Base-by-base conservation (phyloP, 2,888 invertebrate species). In the Phortica okadai region DNA sequence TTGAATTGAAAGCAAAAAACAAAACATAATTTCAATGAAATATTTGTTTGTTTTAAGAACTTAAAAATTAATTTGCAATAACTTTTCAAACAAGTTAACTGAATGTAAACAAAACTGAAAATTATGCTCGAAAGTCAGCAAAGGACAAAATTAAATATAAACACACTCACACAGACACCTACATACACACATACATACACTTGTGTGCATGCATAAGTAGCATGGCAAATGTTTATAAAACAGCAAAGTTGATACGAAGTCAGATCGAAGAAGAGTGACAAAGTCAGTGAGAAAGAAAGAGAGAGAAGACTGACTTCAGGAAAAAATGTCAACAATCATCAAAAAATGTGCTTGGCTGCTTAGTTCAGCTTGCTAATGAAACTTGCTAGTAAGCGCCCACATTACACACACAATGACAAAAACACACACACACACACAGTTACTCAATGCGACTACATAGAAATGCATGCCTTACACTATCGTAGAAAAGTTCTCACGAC, bases 321-420 rank as follows among this genome's bases (percentile, higher is more conserved):
- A 45, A 44, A 54, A 70, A 70, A 54, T 54, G 70, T 70, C 70
- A 70, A 70, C 70, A 70, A 10, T 70, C 70, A 54, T 70, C 66
- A 66, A 70, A 70, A 70, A 70, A 70, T 70, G 54, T 70, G 54
- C 54, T 54, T 14, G n/a, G 33, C 33, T 70, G 70, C 54, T 70
- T 70, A 54, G 70, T 25, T 16, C 2, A 44, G 10, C 16, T 56
- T 59, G 21, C 44, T 67, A 70, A 70, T 70, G 54, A 70, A 54
- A 70, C 33, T 70, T 54, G 25, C 56, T 54, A 45, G 70, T 50
- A 42, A 33, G 7, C 42, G 67, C 16, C 21, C 41, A 44, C 5
- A 67, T 44, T 67, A 33, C n/a, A 64, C 33, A 33, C 41, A 14
- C 11, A 25, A 62, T 0, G 21, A 62, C 62, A 25, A 5, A 21